These are phyloP conservation scores for Drosophila parthenogenetica DNA, from an alignment of 2,888 invertebrate species.

Conservation along the genomic window DNA sequence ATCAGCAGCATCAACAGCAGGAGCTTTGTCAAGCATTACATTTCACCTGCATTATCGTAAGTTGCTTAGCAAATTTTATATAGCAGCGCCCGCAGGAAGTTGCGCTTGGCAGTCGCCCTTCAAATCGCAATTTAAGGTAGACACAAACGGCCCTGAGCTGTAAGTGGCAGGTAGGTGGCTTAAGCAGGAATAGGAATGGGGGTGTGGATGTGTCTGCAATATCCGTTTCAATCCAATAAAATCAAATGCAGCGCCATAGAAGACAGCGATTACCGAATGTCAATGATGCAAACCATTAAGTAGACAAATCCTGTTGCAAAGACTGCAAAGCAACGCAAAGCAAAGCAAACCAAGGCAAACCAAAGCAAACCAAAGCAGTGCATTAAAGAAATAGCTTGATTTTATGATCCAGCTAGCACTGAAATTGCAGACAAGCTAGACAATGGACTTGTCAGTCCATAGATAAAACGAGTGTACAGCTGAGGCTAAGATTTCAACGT, in stretches of 20 bases:
- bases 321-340: background rate
- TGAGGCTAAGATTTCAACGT: no score
- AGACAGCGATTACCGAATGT: constrained; percentile 29
- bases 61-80: constrained; percentile 34
- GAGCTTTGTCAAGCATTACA: constrained; percentile 32
- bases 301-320: constrained; percentile 32
- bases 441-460: background rate
- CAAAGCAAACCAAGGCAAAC: no score
- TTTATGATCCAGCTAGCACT: background rate
- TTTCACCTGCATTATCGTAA: constrained; percentile 40
- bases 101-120: constrained; percentile 6
- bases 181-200: background rate
- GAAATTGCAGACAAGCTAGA: background rate
- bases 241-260: constrained; percentile 27
- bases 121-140: constrained; percentile 27
- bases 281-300: constrained; percentile 28
- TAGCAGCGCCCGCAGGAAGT: constrained; percentile 14
- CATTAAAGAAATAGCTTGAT: constrained; percentile 7
- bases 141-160: constrained; percentile 6
- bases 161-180: background rate
- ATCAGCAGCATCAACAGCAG: background rate
- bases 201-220: constrained; percentile 31
- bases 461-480: no score
- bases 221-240: constrained; percentile 39
- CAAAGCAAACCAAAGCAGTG: no score